These are phyloP conservation scores for Varanus salvator DNA, from an alignment of 2,113 vertebrate species.

Conservation along the genomic window DNA sequence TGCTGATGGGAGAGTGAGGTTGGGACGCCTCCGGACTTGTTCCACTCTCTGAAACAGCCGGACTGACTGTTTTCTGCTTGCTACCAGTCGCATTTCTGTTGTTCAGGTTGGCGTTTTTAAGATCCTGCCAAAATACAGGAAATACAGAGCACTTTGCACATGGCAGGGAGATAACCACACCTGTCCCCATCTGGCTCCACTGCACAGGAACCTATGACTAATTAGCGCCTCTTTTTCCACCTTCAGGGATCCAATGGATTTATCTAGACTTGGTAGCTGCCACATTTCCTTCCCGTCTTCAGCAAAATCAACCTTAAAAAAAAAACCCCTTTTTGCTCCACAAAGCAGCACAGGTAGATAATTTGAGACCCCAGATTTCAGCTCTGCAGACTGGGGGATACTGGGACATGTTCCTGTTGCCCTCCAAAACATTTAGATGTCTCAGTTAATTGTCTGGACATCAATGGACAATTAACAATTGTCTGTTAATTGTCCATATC, in stretches of 20 bases:
- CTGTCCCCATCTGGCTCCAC: neutral
- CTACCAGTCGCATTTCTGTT: constrained; percentile 42
- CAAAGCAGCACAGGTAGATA: neutral
- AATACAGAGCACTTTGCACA: neutral
- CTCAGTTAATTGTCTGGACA: no score
- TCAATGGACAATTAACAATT: no score
- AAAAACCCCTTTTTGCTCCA: no score
- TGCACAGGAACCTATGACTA: neutral
- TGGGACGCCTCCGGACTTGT: constrained; percentile 46
- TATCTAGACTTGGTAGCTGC: neutral
- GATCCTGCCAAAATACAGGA: constrained; percentile 73
- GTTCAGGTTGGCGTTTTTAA: constrained; percentile 77
- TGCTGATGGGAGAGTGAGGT: neutral
- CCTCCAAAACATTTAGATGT: no score
- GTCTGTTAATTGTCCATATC: no score
- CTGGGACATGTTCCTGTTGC: no score
- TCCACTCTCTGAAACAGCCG: neutral
- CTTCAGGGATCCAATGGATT: neutral
- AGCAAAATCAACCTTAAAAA: no score
- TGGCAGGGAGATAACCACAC: neutral
- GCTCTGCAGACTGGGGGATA: no score
- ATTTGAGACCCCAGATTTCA: no score
- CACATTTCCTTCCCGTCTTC: no score
- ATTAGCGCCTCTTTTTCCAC: neutral
- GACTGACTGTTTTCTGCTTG: constrained; percentile 38